Conservation (phyloP, 2,888 invertebrate genomes). For the Choristoneura rosaceana region DNA sequence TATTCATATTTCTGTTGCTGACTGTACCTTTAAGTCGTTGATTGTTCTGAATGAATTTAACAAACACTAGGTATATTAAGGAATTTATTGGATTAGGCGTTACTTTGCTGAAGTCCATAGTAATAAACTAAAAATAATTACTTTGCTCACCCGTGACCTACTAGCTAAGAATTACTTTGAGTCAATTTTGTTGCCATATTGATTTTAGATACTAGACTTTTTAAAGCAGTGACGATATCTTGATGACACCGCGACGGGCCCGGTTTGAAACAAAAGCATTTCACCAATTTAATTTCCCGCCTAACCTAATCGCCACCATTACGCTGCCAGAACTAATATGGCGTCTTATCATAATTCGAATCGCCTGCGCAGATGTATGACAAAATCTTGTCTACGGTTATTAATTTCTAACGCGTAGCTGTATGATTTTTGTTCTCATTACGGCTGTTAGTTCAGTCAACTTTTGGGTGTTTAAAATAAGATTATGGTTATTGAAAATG, state of each 20-base stretch:
- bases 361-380: slow-evolving; percentile 82
- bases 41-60: too few species aligned
- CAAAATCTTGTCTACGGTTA: slow-evolving; percentile 83
- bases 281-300: slow-evolving; percentile 21
- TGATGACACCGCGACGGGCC: background rate
- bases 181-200: too few species aligned
- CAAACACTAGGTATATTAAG: too few species aligned
- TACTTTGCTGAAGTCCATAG: too few species aligned
- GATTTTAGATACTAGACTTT: too few species aligned
- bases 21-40: too few species aligned
- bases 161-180: too few species aligned
- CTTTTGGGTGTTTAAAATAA: slow-evolving; percentile 47
- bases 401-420: slow-evolving; percentile 76
- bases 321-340: slow-evolving; percentile 84
- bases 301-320: slow-evolving; percentile 77
- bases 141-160: too few species aligned
- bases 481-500: slow-evolving; percentile 24
- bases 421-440: slow-evolving; percentile 64
- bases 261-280: slow-evolving; percentile 17
- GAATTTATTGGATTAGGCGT: too few species aligned
- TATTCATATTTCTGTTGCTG: too few species aligned
- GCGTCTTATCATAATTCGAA: slow-evolving; percentile 83
- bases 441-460: slow-evolving; percentile 67
- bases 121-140: too few species aligned
- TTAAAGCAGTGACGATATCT: background rate